A percentile compares a stretch with the other conserved stretches of the same genome.
Evolutionary conservation across 1,140 invertebrate genomes (phyloP).

Genomic region (Drosophila gunungcola): DNA sequence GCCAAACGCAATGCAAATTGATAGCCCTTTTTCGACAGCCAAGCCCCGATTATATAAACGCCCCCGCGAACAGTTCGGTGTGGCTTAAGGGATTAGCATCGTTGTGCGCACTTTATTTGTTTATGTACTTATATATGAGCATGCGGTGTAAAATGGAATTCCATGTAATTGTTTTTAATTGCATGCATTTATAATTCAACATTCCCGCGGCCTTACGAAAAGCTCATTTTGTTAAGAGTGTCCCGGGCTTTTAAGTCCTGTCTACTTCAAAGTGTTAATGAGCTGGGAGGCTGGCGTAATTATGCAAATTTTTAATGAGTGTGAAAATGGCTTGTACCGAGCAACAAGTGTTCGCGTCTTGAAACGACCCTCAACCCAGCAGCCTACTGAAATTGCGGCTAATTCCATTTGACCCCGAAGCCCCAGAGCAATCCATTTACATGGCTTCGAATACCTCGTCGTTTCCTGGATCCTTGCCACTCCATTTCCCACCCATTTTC

Average conservation of each 20-base stretch:
- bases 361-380: neutral
- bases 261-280: slow-evolving; percentile 67
- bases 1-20: slow-evolving; percentile 78
- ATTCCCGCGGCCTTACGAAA: slow-evolving; percentile 53
- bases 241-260: slow-evolving; percentile 32
- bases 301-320: slow-evolving; percentile 83
- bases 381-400: slow-evolving; percentile 52
- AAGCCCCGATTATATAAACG: neutral
- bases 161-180: slow-evolving; percentile 80
- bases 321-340: slow-evolving; percentile 53
- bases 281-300: slow-evolving; percentile 51
- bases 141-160: slow-evolving; percentile 51
- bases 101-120: slow-evolving; percentile 77
- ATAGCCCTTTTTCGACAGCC: slow-evolving; percentile 55
- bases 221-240: slow-evolving; percentile 71
- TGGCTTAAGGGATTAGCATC: slow-evolving; percentile 81
- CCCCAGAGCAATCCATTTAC: slow-evolving; percentile 46
- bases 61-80: slow-evolving; percentile 18
- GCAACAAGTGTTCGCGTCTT: slow-evolving; percentile 60
- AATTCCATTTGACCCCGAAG: slow-evolving; percentile 61
- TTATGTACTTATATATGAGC: slow-evolving; percentile 4
- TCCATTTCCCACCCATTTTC: neutral
- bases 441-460: slow-evolving; percentile 2
- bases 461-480: neutral
- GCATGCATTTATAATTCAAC: slow-evolving; percentile 78